Evolutionary conservation across 2,797 vertebrate species (phyloP).

Genomic region (Hypotaenidia okinawae): DNA sequence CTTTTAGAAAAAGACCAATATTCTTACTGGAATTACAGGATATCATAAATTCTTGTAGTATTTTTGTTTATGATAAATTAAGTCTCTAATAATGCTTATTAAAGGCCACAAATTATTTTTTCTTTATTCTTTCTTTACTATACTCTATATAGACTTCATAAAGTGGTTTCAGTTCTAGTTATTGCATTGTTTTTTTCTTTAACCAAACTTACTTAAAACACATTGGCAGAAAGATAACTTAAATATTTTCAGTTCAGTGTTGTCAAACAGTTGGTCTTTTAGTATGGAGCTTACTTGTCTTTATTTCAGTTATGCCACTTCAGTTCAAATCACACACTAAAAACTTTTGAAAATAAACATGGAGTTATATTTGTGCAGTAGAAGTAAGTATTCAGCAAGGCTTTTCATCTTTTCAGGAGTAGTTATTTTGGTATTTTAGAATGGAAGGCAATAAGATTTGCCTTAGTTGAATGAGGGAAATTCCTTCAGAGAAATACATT

Average conservation of each 20-base stretch:
- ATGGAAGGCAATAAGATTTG: not conserved
- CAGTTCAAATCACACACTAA: not conserved
- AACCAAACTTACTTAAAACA: not conserved
- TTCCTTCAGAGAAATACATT: not conserved
- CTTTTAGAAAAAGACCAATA: not conserved
- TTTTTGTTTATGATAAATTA: no score
- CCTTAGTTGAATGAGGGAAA: not conserved
- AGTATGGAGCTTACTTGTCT: not conserved
- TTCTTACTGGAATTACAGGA: not conserved
- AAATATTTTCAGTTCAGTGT: not conserved
- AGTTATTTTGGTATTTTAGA: not conserved
- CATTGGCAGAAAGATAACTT: not conserved
- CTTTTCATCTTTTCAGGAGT: not conserved
- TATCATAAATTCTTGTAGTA: not conserved
- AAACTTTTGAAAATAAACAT: not conserved
- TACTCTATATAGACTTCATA: not conserved
- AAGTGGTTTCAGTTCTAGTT: not conserved
- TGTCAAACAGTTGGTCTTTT: not conserved
- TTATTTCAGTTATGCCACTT: not conserved
- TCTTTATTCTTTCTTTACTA: not conserved
- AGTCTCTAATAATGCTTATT: not conserved
- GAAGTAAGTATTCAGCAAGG: not conserved
- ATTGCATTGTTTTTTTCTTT: not conserved
- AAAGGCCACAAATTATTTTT: not conserved
- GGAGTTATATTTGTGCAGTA: not conserved